Percentiles rank a stretch among this genome's conserved stretches.
phyloP scores from a whole-genome alignment of 2,113 vertebrate species.

The Thalassarche chlororhynchos region DNA sequence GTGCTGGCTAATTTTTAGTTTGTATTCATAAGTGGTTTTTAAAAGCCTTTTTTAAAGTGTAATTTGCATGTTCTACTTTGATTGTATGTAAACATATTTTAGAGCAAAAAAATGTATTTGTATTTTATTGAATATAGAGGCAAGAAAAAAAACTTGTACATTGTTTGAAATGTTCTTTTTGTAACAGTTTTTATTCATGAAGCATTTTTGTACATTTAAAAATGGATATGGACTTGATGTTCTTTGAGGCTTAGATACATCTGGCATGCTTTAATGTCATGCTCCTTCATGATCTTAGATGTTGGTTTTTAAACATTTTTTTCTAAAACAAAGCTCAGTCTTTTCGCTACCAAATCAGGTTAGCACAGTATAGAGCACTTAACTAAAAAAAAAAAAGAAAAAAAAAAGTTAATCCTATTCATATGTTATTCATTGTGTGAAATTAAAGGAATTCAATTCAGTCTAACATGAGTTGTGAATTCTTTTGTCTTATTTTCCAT shows the following conservation, averaged over 20 bases:
- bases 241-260: conserved; percentile 85
- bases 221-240: conserved; percentile 85
- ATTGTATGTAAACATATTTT: conserved; percentile 99
- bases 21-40: conserved; percentile 99
- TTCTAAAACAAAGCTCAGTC: conserved; percentile 95
- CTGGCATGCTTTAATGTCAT: conserved; percentile 98
- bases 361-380: conserved; percentile 97
- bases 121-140: conserved; percentile 99
- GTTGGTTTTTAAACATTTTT: conserved; percentile 89
- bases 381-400: conserved; percentile 87
- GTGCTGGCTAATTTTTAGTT: conserved; percentile 98
- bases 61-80: conserved; percentile 97
- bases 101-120: conserved; percentile 95
- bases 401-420: conserved; percentile 97
- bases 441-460: conserved; percentile 94
- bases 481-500: conserved; percentile 85
- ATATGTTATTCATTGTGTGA: conserved; percentile 99
- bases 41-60: conserved; percentile 96
- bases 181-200: conserved; percentile 99
- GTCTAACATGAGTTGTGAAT: conserved; percentile 82
- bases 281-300: conserved; percentile 99
- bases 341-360: conserved; percentile 96
- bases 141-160: conserved; percentile 94
- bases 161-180: conserved; percentile 99
- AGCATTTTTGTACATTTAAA: conserved; percentile 99